Evolutionary conservation across 2,113 vertebrate species (phyloP), one percentile per base, ranked within the genome.

Genomic region (Chiloscyllium plagiosum): DNA sequence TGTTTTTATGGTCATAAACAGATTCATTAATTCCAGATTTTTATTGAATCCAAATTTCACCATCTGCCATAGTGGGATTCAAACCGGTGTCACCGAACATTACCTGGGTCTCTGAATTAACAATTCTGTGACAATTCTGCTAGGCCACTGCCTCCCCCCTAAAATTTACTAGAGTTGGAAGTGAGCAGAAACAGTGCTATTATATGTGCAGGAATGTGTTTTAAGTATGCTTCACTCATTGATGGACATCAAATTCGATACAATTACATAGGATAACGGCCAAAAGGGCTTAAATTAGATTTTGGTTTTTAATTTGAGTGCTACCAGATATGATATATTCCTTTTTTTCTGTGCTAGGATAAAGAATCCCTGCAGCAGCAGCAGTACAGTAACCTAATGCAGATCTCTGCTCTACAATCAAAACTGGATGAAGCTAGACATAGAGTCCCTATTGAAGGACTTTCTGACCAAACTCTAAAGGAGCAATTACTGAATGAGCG

Each of bases 331-430:
- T 78, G 42, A 56, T 8, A 24, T 13, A 5, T 76, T 96, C 15
- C 65, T 42, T 66, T 69, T 50, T 69, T 65, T 95, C 8, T 95
- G 93, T 94, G 96, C 33, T 96, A 99, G 99, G 98, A 99, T 96
- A 98, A 98, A 95, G 98, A 98, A 95, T 98, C 97, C 0, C 96
- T 99, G 69, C 98, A 98, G 96, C 98, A 99, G 96, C 98, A 98
- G 96, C 98, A 98, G 96, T 97, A 98, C 96, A 97, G 97, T 4
- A 98, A 98, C 96, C 97, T 98, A 92, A 97, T 98, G 37, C 98
- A 98, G 96, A 98, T 98, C 95, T 99, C 99, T 2, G 97, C 98
- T 1, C 96, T 99, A 33, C 98, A 98, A 96, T 98, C 98, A 10
- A 98, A 98, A 90, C 86, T 98, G 86, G 98, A 98, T 95, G 98